Base-by-base conservation (phyloP, 2,797 vertebrate species). In the Serranus cabrilla region DNA sequence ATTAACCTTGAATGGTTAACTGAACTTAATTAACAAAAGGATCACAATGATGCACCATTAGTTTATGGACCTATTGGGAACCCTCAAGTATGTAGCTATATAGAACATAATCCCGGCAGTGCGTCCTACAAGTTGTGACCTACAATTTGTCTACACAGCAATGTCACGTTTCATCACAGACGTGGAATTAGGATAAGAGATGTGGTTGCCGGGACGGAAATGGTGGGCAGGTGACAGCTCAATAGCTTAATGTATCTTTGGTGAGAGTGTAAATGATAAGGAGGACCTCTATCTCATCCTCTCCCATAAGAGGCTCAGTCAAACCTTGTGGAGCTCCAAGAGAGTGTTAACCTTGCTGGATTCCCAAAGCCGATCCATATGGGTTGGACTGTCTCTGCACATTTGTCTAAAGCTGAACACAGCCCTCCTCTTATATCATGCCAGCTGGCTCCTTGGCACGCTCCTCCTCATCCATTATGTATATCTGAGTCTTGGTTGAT, bases 381-480 rank as follows among this genome's bases (percentile, higher is more conserved):
- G 87, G 80, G 78, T 71, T 72, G 54, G 68, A 79, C 74, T 85
- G 70, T 83, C 80, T 78, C 77, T 79, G 74, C 83, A 86, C 84
- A 87, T 90, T 93, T 90, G 84, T 89, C 81, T 74, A 68, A 83
- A 81, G 81, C 81, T 75, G 78, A 86, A 76, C 81, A 90, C 75
- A 87, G 87, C 75, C 74, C 79, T 86, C 82, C 77, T 91, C 89
- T 90, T 81, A 80, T 84, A 81, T 86, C 60, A 63, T 76, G 85
- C 91, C 87, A 92, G 87, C 87, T 90, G 83, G 78, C 82, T 90
- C 59, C 63, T 71, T 89, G 87, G 77, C 83, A 87, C 59, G 34
- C 31, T 76, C 23, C 61, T 77, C 59, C 82, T 90, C 85, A 92
- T 93, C 72, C 87, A 92, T 94, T 90, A 92, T 94, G 86, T 82